These are phyloP conservation scores for Prunella himalayana DNA, from an alignment of 2,113 vertebrate genomes.

Conservation along the genomic window DNA sequence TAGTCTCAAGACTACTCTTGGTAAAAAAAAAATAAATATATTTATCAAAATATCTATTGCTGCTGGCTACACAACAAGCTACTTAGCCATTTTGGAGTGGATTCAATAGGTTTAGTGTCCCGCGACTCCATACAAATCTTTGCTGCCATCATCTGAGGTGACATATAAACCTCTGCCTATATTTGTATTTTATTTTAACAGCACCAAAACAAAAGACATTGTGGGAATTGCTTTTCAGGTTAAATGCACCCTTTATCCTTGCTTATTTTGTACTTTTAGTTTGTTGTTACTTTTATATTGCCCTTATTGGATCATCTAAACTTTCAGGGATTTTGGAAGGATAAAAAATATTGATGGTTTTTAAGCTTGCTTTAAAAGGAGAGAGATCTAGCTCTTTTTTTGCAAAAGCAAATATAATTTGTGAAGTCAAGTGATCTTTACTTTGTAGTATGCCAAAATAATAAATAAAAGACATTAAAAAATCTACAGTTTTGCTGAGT, in stretches of 20 bases:
- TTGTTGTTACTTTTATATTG: not conserved
- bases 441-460: not conserved
- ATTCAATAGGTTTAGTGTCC: conserved; percentile 18
- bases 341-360: not conserved
- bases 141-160: not conserved
- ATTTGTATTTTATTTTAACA: not conserved
- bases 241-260: not conserved
- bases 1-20: not conserved
- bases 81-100: conserved; percentile 22
- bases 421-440: not conserved
- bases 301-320: not conserved
- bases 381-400: not conserved
- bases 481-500: not conserved
- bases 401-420: not conserved
- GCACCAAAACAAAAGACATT: not conserved
- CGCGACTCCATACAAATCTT: not conserved
- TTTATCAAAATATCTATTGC: conserved; percentile 32
- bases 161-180: not conserved
- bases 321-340: not conserved
- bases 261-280: not conserved
- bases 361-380: not conserved
- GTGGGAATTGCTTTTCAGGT: not conserved
- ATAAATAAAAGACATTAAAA: not conserved
- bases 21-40: not conserved
- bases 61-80: conserved; percentile 15